These are phyloP conservation scores for Scaptomyza graminum DNA, from an alignment of 1,140 invertebrate genomes.

Conservation along the genomic window DNA sequence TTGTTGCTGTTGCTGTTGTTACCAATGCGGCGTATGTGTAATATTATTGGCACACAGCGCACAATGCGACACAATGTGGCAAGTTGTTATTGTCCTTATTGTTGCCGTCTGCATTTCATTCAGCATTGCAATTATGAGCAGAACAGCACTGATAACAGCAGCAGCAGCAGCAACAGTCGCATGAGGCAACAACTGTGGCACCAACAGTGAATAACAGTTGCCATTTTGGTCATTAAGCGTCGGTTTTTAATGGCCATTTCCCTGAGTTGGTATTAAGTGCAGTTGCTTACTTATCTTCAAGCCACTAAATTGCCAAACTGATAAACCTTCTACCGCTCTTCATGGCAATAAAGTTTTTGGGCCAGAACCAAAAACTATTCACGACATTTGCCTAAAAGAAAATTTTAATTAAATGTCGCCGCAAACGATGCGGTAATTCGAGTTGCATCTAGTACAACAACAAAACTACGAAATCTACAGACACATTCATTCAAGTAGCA, in stretches of 20 bases:
- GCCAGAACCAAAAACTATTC: slow-evolving; percentile 35
- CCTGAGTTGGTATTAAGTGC: slow-evolving; percentile 66
- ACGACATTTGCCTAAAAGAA: slow-evolving; percentile 54
- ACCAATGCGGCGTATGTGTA: slow-evolving; percentile 73
- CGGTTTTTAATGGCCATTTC: slow-evolving; percentile 61
- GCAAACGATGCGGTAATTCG: slow-evolving; percentile 78
- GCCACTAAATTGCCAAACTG: slow-evolving; percentile 74
- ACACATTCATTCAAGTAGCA: slow-evolving; percentile 37
- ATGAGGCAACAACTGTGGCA: not conserved
- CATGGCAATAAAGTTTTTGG: not conserved
- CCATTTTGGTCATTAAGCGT: slow-evolving; percentile 66
- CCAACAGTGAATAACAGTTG: slow-evolving; percentile 26
- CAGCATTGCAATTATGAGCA: slow-evolving; percentile 37
- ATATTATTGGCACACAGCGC: slow-evolving; percentile 66
- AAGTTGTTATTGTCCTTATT: slow-evolving; percentile 13
- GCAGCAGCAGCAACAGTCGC: not conserved
- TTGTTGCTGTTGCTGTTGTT: slow-evolving; percentile 5
- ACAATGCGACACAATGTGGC: slow-evolving; percentile 21
- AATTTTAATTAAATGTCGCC: slow-evolving; percentile 82
- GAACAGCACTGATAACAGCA: slow-evolving; percentile 35
- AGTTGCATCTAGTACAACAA: slow-evolving; percentile 38
- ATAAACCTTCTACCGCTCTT: slow-evolving; percentile 33
- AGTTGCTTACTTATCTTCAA: slow-evolving; percentile 68
- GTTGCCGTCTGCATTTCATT: slow-evolving; percentile 32
- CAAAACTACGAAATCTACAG: slow-evolving; percentile 22